Conservation (phyloP, 2,888 invertebrate species). For the Kuschelorhynchus macadamiae region DNA sequence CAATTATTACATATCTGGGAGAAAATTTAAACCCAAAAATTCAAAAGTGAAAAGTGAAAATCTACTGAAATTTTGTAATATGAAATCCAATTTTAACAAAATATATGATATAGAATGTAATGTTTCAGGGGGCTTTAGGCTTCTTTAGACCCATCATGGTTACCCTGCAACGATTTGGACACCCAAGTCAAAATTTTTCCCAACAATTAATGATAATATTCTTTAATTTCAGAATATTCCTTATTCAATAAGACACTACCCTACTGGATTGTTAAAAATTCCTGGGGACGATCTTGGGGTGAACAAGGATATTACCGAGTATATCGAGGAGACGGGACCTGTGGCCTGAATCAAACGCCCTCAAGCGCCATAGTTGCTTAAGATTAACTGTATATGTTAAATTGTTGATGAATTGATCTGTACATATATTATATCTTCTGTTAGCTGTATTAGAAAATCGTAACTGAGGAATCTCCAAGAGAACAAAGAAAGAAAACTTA, state of each 20-base stretch:
- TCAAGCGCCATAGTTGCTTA: conserved; percentile 81
- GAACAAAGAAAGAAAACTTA: too few species aligned
- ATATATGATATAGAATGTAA: too few species aligned
- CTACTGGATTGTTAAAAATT: conserved; percentile 96
- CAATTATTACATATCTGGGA: too few species aligned
- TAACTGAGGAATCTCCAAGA: not conserved
- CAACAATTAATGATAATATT: too few species aligned
- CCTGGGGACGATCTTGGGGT: conserved; percentile 94
- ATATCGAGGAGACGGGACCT: conserved; percentile 94
- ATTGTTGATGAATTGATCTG: conserved; percentile 29
- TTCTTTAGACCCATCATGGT: too few species aligned
- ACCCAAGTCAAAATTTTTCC: too few species aligned
- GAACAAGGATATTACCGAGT: conserved; percentile 96
- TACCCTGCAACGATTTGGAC: too few species aligned
- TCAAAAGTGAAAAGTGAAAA: too few species aligned
- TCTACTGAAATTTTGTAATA: too few species aligned
- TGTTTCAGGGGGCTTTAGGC: too few species aligned
- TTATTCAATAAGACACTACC: conserved; percentile 85
- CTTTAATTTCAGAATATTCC: conserved; percentile 77
- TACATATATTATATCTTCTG: conserved; percentile 8
- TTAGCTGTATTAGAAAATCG: not conserved
- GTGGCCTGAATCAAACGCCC: conserved; percentile 93
- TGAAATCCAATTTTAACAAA: too few species aligned
- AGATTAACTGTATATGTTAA: conserved; percentile 23
- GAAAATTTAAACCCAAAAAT: too few species aligned